phyloP scores from a whole-genome alignment of 2,797 vertebrate species.

The Macropodus opercularis region DNA sequence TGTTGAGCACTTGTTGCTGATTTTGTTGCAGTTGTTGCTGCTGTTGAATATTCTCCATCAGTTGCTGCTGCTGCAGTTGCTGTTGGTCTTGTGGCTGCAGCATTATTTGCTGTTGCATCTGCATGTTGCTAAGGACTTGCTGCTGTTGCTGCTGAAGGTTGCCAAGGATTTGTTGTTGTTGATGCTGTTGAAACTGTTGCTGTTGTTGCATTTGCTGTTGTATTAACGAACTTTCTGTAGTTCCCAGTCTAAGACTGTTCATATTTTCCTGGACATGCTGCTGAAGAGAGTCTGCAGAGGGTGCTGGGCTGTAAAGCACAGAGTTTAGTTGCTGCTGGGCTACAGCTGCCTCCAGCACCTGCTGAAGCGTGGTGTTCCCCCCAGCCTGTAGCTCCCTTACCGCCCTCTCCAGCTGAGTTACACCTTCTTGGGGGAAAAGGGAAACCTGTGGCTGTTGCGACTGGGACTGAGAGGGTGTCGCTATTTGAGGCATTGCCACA shows the following conservation, averaged over 20 bases:
- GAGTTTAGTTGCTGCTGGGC: conserved; percentile 89
- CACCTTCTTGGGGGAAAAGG: conserved; percentile 88
- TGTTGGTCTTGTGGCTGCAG: conserved; percentile 73
- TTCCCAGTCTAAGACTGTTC: conserved; percentile 90
- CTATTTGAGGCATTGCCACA: conserved; percentile 87
- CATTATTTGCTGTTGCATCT: conserved; percentile 80
- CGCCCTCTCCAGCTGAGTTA: conserved; percentile 92
- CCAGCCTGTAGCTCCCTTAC: conserved; percentile 92
- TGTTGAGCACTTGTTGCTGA: conserved; percentile 82
- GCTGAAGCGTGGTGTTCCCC: conserved; percentile 85
- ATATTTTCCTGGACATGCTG: conserved; percentile 94
- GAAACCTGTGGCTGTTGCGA: conserved; percentile 76
- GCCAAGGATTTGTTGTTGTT: conserved; percentile 73
- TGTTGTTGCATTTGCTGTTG: conserved; percentile 74
- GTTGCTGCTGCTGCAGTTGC: conserved; percentile 63
- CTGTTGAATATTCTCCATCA: conserved; percentile 74
- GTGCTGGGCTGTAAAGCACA: conserved; percentile 90
- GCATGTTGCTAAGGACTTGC: conserved; percentile 74
- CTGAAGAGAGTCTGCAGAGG: conserved; percentile 86
- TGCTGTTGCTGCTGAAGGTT: conserved; percentile 81
- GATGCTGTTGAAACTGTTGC: conserved; percentile 69
- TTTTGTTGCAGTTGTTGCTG: conserved; percentile 78
- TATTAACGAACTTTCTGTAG: conserved; percentile 85
- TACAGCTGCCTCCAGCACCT: conserved; percentile 90
- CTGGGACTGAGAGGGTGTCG: conserved; percentile 79